These are phyloP conservation scores for Columba guinea DNA, from an alignment of 2,797 vertebrate genomes.

Conservation along the genomic window DNA sequence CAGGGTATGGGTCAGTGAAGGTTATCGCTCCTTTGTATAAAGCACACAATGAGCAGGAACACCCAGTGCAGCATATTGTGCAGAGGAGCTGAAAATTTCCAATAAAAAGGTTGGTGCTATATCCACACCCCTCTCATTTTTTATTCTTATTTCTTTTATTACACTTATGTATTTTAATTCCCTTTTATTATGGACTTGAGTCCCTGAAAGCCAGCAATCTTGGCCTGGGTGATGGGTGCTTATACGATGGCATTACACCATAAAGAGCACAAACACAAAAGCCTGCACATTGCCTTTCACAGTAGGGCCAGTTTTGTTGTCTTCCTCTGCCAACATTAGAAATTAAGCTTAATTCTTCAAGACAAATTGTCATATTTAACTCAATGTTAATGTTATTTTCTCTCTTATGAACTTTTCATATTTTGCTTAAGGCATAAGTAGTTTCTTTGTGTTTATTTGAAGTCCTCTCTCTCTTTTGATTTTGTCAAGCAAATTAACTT, in stretches of 20 bases:
- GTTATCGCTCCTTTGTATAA: neutral
- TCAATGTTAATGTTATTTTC: neutral
- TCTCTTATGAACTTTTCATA: rapidly evolving
- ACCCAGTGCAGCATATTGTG: rapidly evolving
- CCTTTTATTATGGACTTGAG: conserved; percentile 18
- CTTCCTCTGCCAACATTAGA: neutral
- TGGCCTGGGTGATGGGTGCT: conserved; percentile 1
- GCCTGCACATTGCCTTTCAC: neutral
- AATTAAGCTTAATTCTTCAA: neutral
- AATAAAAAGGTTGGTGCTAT: neutral
- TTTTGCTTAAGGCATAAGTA: neutral
- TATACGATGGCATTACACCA: neutral
- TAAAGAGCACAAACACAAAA: neutral
- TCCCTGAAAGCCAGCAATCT: conserved; percentile 1
- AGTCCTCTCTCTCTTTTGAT: neutral
- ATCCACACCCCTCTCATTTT: neutral
- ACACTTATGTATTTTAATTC: conserved; percentile 26
- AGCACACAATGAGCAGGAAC: neutral
- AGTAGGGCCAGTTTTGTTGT: neutral
- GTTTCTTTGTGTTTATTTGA: neutral
- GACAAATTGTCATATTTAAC: neutral
- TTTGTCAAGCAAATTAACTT: neutral
- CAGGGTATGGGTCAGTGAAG: neutral
- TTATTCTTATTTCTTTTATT: conserved; percentile 45
- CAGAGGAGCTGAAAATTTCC: conserved; percentile 2